phyloP scores from a whole-genome alignment of 1,140 invertebrate species.

The Micrasema longulum region DNA sequence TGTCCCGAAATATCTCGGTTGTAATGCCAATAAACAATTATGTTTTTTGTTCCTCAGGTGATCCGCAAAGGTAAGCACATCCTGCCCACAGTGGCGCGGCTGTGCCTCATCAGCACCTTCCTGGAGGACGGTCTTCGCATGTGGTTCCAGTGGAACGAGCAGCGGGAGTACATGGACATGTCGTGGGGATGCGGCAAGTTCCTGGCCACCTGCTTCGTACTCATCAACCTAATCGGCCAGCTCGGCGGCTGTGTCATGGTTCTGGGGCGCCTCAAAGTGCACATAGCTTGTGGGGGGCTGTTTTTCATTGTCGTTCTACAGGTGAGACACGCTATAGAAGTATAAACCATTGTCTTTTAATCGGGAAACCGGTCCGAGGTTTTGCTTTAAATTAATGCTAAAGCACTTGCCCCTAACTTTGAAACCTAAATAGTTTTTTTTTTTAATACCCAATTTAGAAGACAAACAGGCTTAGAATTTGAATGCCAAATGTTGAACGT shows the following conservation, averaged over 20 bases:
- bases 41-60: slow-evolving; percentile 74
- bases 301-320: slow-evolving; percentile 97
- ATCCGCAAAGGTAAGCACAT: slow-evolving; percentile 93
- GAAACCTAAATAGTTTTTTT: too few species aligned
- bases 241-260: slow-evolving; percentile 96
- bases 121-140: slow-evolving; percentile 99
- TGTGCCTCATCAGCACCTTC: slow-evolving; percentile 99
- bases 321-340: too few species aligned
- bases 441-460: too few species aligned
- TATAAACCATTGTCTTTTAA: too few species aligned
- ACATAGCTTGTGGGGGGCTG: slow-evolving; percentile 92
- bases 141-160: slow-evolving; percentile 99
- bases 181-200: slow-evolving; percentile 98
- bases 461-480: too few species aligned
- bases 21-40: neutral
- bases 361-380: too few species aligned
- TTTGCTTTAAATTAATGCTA: too few species aligned
- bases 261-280: slow-evolving; percentile 91
- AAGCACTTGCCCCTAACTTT: too few species aligned
- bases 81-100: slow-evolving; percentile 92
- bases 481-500: too few species aligned
- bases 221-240: slow-evolving; percentile 94
- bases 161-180: slow-evolving; percentile 97
- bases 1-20: too few species aligned
- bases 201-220: slow-evolving; percentile 86